Conservation (phyloP, 2,888 invertebrate species). For the Drosophila greeni region DNA sequence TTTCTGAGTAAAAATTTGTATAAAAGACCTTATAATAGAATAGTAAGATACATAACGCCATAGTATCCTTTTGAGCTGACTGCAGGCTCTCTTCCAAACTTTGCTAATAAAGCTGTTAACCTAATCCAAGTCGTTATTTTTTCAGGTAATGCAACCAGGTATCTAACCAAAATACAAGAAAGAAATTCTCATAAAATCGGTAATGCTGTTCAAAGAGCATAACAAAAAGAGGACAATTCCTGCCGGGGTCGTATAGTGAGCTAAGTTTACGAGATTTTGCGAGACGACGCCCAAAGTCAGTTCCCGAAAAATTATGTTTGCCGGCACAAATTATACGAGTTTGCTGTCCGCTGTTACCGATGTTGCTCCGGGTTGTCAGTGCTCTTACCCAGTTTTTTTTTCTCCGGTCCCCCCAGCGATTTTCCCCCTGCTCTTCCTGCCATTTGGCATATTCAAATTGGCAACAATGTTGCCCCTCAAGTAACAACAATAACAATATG, state of each 20-base stretch:
- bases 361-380: constrained; percentile 14
- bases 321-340: constrained; percentile 46
- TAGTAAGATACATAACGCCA: neutral
- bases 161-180: neutral
- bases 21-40: neutral
- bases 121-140: constrained; percentile 12
- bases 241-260: constrained; percentile 31
- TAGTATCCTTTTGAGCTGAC: neutral
- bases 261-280: constrained; percentile 20
- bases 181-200: constrained; percentile 27
- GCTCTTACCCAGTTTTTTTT: neutral
- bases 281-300: neutral
- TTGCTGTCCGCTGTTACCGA: constrained; percentile 4
- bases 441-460: constrained; percentile 42
- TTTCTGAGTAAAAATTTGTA: neutral
- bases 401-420: neutral
- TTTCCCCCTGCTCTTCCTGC: constrained; percentile 7
- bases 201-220: constrained; percentile 29
- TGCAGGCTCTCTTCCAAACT: neutral
- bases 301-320: constrained; percentile 39
- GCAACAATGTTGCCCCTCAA: constrained; percentile 45
- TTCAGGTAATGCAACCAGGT: constrained; percentile 25
- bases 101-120: neutral
- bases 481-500: constrained; percentile 45
- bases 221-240: constrained; percentile 27